Evolutionary conservation across 2,113 vertebrate species (phyloP).

Genomic region (Saimiri boliviensis): DNA sequence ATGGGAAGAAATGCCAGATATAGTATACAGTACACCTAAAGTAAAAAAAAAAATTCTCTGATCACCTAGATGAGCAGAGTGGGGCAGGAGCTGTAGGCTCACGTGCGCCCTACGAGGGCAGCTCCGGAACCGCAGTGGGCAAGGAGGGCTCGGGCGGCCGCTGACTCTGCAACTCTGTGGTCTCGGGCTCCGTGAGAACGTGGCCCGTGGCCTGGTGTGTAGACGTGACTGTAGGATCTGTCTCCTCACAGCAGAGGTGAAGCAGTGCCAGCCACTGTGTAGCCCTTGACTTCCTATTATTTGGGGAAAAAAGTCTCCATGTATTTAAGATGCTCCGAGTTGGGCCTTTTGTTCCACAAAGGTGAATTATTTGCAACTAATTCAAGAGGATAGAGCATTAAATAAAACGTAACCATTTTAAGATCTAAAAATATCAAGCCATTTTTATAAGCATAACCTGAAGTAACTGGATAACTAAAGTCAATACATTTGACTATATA

Average conservation of each 20-base stretch:
- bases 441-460: neutral
- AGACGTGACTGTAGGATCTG: neutral
- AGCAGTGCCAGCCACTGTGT: neutral
- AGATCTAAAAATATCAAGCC: neutral
- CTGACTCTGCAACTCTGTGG: neutral
- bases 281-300: neutral
- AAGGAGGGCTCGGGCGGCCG: too few relatives aligned
- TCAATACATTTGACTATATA: neutral
- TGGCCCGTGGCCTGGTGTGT: rapidly evolving
- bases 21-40: too few relatives aligned
- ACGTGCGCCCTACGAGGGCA: too few relatives aligned
- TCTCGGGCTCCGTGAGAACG: rapidly evolving
- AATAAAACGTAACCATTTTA: neutral
- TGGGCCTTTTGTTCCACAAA: neutral
- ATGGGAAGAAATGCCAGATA: too few relatives aligned
- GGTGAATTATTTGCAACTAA: neutral
- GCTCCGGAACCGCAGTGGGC: neutral
- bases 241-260: neutral
- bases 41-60: too few relatives aligned
- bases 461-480: neutral
- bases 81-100: neutral
- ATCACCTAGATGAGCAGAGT: too few relatives aligned
- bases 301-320: neutral
- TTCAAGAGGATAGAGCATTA: neutral
- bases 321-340: too few relatives aligned